These are phyloP conservation scores for Rynchops niger DNA, from an alignment of 2,113 vertebrate genomes.

Conservation along the genomic window DNA sequence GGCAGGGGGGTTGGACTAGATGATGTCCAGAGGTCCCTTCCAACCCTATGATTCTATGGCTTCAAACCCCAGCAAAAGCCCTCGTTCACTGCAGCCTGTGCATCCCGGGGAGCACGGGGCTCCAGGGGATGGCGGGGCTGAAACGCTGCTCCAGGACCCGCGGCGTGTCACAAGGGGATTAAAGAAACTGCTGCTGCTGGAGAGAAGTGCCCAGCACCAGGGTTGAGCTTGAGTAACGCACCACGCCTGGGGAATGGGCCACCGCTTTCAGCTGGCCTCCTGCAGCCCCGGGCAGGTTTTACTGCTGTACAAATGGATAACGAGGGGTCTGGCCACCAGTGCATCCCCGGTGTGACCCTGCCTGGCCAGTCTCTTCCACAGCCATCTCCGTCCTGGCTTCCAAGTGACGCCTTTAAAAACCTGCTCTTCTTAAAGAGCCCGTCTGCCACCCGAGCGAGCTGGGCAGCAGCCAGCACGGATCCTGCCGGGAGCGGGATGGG, in stretches of 20 bases:
- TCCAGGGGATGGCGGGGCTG: fast-evolving
- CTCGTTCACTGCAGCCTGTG: not conserved
- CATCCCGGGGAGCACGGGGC: fast-evolving
- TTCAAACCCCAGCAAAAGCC: not conserved
- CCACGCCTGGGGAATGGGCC: fast-evolving
- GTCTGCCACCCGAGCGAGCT: fast-evolving
- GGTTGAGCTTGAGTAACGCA: not conserved
- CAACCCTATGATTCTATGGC: not conserved
- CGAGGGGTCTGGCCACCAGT: fast-evolving
- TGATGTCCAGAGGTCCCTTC: too few species aligned
- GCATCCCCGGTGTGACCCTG: not conserved
- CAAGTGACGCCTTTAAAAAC: not conserved
- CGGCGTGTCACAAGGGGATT: fast-evolving
- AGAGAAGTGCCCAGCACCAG: fast-evolving
- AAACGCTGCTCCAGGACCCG: not conserved
- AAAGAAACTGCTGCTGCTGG: not conserved
- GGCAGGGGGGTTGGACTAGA: too few species aligned
- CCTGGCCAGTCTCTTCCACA: not conserved
- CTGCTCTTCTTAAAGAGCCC: not conserved
- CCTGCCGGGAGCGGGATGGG: not conserved
- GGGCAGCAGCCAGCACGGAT: not conserved
- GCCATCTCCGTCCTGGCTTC: not conserved
- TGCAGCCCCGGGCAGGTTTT: not conserved
- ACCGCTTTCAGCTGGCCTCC: fast-evolving
- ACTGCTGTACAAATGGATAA: fast-evolving